Base-by-base conservation (phyloP, 2,797 vertebrate species). In the Rhabdophis nuchalis region DNA sequence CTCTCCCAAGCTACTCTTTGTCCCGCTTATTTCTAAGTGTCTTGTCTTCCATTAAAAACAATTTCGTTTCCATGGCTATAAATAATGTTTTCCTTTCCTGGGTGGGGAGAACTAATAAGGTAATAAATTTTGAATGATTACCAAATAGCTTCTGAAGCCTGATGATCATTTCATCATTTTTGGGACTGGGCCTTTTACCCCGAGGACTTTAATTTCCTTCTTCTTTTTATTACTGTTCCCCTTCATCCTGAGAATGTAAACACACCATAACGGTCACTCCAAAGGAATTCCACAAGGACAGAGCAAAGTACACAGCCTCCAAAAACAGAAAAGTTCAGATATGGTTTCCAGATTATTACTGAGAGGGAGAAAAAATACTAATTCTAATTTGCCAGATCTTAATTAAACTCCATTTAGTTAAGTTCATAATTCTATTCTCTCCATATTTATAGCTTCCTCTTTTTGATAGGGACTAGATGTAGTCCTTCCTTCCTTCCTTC, bases 161-260 rank as follows among this genome's bases (percentile, higher is more conserved):
- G 89, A 82, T 54, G 25, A 92, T 36, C 93, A 29, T 94, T 94
- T 94, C 57, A 50, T 94, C 92, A 91, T 91, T 88, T 92, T 94
- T 95, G 94, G 93, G 89, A 93, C 29, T 0, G 2, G 88, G 91
- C 89, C 92, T 60, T 60, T 90, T 92, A 95, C 57, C 88, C 91
- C 93, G 18, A 95, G 94, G 93, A 93, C 93, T 93, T 95, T 2
- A 92, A 94, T 93, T 95, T 95, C 90, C 93, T 95, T 96, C n/a
- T 94, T 88, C 58, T 93, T 94, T 86, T 94, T 32, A 89, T 88
- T 92, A 58, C 91, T 85, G 23, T 91, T 90, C 61, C 54, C 41
- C 92, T 88, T 93, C 68, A 88, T 94, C 64, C 87, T 89, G 77
- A 93, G 94, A 92, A 72, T n/a, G 50, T 87, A 91, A 57, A 92